Evolutionary conservation across 1,140 invertebrate genomes (phyloP).

Genomic region (Chymomyza costata): DNA sequence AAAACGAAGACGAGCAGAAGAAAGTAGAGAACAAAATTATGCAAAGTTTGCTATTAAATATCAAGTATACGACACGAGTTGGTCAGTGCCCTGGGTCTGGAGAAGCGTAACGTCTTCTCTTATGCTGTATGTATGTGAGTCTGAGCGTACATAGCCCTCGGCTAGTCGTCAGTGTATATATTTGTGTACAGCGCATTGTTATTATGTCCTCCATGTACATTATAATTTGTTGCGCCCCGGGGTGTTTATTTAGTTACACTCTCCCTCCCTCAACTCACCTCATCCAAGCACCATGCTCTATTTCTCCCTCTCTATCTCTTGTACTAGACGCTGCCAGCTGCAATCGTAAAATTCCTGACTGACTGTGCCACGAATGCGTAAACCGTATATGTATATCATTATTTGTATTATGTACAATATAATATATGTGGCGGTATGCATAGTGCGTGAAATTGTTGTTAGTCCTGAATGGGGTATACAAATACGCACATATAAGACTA

Average conservation of each 20-base stretch:
- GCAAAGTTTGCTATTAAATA: conserved; percentile 48
- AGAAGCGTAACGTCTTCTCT: conserved; percentile 24
- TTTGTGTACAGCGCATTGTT: conserved; percentile 37
- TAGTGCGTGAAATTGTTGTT: conserved; percentile 41
- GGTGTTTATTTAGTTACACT: conserved; percentile 50
- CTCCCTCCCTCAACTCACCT: too few species aligned
- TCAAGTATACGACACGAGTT: conserved; percentile 36
- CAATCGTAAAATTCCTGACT: too few species aligned
- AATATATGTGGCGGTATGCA: conserved; percentile 16
- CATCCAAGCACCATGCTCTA: too few species aligned
- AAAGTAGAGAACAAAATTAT: conserved; percentile 31
- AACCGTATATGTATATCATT: too few species aligned
- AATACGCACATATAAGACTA: too few species aligned
- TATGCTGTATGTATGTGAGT: conserved; percentile 1
- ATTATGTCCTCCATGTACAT: conserved; percentile 32
- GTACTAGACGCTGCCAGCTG: too few species aligned
- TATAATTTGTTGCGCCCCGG: conserved; percentile 63
- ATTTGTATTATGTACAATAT: too few species aligned
- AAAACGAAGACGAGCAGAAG: conserved; percentile 7
- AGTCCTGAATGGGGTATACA: too few species aligned
- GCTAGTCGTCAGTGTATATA: conserved; percentile 24
- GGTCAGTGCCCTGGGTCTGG: conserved; percentile 6
- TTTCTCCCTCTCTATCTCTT: too few species aligned
- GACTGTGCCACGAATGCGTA: conserved; percentile 2
- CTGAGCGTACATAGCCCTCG: conserved; percentile 14